Percentiles rank a stretch among this genome's conserved stretches.
Conservation (phyloP, 2,113 vertebrate species). For the Chionomys nivalis region DNA sequence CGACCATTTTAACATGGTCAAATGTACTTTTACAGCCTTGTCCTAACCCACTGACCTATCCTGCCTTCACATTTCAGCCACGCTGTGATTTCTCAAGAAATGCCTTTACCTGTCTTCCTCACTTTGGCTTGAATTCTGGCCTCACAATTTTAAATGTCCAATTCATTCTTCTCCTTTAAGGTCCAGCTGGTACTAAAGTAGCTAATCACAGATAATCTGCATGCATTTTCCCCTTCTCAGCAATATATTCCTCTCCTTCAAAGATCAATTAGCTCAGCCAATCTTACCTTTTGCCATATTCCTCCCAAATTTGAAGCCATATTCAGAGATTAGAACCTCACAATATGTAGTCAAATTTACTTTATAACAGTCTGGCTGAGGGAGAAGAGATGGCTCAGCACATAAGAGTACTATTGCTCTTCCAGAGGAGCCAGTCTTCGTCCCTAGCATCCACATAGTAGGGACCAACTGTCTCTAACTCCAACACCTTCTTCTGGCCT, state of each 20-base stretch:
- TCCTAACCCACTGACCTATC: background rate
- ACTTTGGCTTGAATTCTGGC: slow-evolving; percentile 18
- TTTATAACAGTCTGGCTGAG: background rate
- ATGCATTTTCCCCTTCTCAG: background rate
- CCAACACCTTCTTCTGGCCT: background rate
- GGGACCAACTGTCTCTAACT: background rate
- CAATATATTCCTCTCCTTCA: background rate
- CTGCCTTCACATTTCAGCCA: background rate
- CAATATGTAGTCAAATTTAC: background rate
- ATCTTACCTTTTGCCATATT: background rate
- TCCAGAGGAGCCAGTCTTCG: background rate
- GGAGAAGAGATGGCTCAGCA: background rate
- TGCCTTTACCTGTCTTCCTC: background rate
- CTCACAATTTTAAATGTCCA: background rate
- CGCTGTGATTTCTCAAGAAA: background rate
- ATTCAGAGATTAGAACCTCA: background rate
- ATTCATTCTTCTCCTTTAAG: background rate
- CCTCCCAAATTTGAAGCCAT: background rate
- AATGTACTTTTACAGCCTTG: background rate
- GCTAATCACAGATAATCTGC: background rate
- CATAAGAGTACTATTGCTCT: background rate
- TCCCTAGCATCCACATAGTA: background rate
- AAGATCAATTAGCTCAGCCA: background rate
- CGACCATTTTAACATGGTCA: background rate
- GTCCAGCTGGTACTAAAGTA: background rate